Base-by-base conservation (phyloP, 1,140 invertebrate genomes). In the Drosophila kepulauana region DNA sequence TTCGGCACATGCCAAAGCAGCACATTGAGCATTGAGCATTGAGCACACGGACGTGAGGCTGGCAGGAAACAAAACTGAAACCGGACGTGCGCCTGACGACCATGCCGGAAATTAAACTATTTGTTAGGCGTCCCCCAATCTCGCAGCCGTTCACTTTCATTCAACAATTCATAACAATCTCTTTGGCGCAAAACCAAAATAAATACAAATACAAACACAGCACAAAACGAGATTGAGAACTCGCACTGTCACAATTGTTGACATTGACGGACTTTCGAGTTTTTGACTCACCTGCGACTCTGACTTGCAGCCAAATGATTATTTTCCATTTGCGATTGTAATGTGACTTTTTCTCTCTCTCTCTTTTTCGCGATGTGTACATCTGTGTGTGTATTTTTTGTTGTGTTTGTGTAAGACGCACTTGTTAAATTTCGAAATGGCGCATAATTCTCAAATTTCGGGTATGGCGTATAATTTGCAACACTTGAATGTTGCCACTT, bases 21-120 rank as follows among this genome's bases (percentile, higher is more conserved):
- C 16, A 13, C 61, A 51, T 15, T 57, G 48, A 69, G 51, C 46
- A 51, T 15, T 57, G 48, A 69, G 51, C 46, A 46, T 43, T 46
- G 41, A 65, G 57, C 65, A 62, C 11, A 30, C 6, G 54, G 13
- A 25, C 5, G 59, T 20, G 48, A 28, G 54, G 16, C 45, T 48
- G 58, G 58, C 81, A 57, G 85, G 85, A 89, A 89, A 89, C 81
- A 81, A 68, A 89, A 85, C 85, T 89, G 85, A 89, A 89, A 89
- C 85, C 85, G 85, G 85, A 89, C 72, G 85, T 85, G 57, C 58
- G 80, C 68, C 54, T 73, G 85, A 79, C 70, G 81, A 74, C 68
- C 68, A 76, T 48, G 48, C 85, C 85, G 85, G 85, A 89, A 89
- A 89, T 89, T 89, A 89, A 89, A 89, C 85, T 89, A 89, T 89